A percentile compares a stretch with the other conserved stretches of the same genome.
phyloP scores from a whole-genome alignment of 2,888 invertebrate genomes.

The Lithosia quadra region DNA sequence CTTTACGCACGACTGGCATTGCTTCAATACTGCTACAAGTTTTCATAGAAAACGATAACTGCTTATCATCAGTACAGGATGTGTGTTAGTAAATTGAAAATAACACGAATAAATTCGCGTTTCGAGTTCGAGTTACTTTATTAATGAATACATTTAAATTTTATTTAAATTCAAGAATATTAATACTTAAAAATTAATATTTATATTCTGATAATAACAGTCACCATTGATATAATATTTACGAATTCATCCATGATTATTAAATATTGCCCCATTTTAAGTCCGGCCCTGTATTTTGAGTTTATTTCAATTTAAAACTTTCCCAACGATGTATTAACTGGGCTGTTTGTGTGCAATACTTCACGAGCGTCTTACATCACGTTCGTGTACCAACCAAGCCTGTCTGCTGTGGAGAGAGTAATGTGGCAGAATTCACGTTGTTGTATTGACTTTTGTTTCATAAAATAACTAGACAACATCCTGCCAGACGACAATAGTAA shows the following conservation, averaged over 20 bases:
- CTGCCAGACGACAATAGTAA: not conserved
- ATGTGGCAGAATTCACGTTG: too few relatives aligned
- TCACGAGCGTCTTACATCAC: too few relatives aligned
- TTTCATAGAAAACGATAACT: too few relatives aligned
- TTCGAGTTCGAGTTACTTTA: not conserved
- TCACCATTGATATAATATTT: not conserved
- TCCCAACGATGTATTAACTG: not conserved
- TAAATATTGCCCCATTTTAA: not conserved
- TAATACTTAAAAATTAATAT: not conserved
- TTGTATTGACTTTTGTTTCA: too few relatives aligned
- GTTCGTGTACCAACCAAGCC: too few relatives aligned
- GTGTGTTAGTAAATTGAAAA: not conserved
- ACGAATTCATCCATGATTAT: not conserved
- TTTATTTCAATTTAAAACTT: not conserved
- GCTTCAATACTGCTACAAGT: not conserved
- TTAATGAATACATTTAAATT: not conserved
- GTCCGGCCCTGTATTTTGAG: not conserved
- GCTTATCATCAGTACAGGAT: not conserved
- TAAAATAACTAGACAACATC: not conserved
- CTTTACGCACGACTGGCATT: not conserved
- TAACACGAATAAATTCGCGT: not conserved
- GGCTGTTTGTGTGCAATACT: too few relatives aligned
- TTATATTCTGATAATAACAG: not conserved
- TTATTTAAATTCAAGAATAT: not conserved
- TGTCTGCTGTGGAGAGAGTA: too few relatives aligned